Conservation (phyloP, 2,113 vertebrate genomes). For the Pterocles gutturalis region DNA sequence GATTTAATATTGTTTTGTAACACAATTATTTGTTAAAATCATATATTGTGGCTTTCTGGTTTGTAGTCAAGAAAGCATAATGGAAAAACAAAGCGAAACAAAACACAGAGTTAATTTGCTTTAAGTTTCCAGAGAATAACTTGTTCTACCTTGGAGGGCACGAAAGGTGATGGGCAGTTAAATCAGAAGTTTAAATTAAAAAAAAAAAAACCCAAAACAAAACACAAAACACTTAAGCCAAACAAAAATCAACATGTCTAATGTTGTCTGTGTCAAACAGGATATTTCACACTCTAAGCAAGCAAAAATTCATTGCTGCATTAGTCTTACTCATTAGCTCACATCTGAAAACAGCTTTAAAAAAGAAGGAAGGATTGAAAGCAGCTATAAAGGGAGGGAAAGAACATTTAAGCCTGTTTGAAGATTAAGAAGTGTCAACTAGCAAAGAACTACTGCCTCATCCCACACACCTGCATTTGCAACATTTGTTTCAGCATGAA, state of each 20-base stretch:
- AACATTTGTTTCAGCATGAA: not conserved
- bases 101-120: not conserved
- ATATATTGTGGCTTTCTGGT: not conserved
- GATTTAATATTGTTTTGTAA: not conserved
- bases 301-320: slow-evolving; percentile 21
- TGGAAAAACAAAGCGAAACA: not conserved
- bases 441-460: slow-evolving; percentile 32
- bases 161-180: not conserved
- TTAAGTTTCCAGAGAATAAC: not conserved
- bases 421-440: slow-evolving; percentile 62
- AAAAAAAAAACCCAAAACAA: not conserved
- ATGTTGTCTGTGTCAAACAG: not conserved
- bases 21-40: not conserved
- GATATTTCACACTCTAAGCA: not conserved
- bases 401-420: slow-evolving; percentile 58
- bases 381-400: slow-evolving; percentile 38
- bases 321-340: slow-evolving; percentile 24
- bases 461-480: slow-evolving; percentile 42
- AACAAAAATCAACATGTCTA: not conserved
- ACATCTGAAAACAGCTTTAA: slow-evolving; percentile 48
- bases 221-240: not conserved
- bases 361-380: slow-evolving; percentile 47
- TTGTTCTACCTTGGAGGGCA: not conserved
- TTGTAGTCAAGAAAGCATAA: not conserved
- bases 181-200: not conserved